A percentile compares a stretch with the other conserved stretches of the same genome.
phyloP scores from a whole-genome alignment of 2,113 vertebrate species.

The Mobula birostris region DNA sequence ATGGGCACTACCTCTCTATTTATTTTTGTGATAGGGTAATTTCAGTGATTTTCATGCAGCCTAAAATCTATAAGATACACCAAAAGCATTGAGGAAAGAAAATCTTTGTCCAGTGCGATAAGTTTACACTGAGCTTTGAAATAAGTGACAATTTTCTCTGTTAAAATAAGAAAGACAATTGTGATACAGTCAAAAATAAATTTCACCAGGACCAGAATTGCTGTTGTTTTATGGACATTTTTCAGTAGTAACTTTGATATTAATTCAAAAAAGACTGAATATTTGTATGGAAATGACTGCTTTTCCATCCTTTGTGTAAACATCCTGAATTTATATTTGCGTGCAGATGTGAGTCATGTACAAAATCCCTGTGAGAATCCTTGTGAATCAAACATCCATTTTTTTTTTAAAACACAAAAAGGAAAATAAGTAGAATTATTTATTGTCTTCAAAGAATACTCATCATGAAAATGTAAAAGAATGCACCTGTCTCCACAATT shows the following conservation, averaged over 20 bases:
- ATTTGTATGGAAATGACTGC: background rate
- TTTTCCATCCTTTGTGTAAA: background rate
- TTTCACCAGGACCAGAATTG: background rate
- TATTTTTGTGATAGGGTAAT: too few species aligned
- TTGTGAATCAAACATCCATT: conserved; percentile 7
- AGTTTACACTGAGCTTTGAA: too few species aligned
- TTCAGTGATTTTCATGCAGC: too few species aligned
- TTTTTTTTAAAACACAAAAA: background rate
- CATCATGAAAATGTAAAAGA: background rate
- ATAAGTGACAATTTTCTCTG: background rate
- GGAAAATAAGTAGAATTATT: background rate
- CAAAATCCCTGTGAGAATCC: background rate
- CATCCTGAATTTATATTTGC: background rate
- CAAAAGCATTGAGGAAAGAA: too few species aligned
- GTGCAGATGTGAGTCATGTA: background rate
- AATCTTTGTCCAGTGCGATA: too few species aligned
- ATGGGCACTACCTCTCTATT: too few species aligned
- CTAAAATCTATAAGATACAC: too few species aligned
- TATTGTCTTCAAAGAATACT: background rate
- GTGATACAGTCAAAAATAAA: background rate
- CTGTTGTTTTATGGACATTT: background rate
- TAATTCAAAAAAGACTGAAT: background rate
- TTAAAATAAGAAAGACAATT: background rate
- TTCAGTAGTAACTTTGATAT: background rate
- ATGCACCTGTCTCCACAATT: background rate